These are phyloP conservation scores for Charina bottae DNA, from an alignment of 2,113 vertebrate genomes.

Conservation along the genomic window DNA sequence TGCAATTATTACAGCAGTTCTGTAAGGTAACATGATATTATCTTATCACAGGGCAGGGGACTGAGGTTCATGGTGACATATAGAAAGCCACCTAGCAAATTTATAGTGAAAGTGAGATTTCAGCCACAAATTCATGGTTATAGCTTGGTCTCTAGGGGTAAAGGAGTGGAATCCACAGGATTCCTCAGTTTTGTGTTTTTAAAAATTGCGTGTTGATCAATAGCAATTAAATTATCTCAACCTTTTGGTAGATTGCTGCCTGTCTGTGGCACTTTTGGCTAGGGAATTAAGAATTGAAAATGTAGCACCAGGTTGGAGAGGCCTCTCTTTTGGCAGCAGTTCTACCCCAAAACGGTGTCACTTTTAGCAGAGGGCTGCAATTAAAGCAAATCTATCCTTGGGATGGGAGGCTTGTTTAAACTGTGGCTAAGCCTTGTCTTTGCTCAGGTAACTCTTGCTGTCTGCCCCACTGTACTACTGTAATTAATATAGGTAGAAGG, in stretches of 20 bases:
- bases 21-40: not conserved
- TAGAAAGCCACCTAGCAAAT: not conserved
- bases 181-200: not conserved
- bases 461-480: slow-evolving; percentile 24
- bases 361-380: slow-evolving; percentile 55
- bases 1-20: not conserved
- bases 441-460: slow-evolving; percentile 36
- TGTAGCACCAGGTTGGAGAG: not conserved
- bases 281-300: not conserved
- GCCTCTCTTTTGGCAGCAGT: not conserved
- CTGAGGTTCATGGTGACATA: not conserved
- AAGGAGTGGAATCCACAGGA: not conserved
- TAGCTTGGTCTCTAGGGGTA: not conserved
- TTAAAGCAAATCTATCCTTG: slow-evolving; percentile 54
- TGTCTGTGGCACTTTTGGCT: not conserved
- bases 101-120: not conserved
- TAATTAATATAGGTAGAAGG: not conserved
- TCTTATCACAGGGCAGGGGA: not conserved
- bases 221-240: not conserved
- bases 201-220: not conserved
- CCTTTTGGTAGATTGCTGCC: not conserved
- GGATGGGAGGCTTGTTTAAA: slow-evolving; percentile 36
- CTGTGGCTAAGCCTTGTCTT: slow-evolving; percentile 21
- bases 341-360: not conserved
- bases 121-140: not conserved